Conservation (phyloP, 2,797 vertebrate genomes). For the Delichon dasypus region DNA sequence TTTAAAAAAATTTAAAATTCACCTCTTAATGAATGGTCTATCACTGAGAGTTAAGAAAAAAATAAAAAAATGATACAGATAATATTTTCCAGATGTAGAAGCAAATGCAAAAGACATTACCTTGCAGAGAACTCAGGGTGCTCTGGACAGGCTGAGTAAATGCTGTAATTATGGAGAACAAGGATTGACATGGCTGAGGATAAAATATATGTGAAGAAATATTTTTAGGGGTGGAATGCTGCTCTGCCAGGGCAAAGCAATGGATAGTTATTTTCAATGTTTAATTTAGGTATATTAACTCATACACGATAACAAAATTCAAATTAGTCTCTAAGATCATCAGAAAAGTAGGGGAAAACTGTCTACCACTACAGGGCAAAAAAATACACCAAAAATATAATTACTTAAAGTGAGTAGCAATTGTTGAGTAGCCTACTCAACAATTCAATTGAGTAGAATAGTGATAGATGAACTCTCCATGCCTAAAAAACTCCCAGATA, state of each 20-base stretch:
- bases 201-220: too few species aligned
- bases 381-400: background rate
- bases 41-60: background rate
- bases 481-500: background rate
- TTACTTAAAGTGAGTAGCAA: background rate
- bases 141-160: background rate
- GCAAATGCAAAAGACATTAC: background rate
- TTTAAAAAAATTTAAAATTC: background rate
- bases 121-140: background rate
- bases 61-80: background rate
- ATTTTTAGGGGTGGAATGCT: background rate
- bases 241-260: background rate
- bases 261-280: background rate
- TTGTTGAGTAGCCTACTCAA: background rate
- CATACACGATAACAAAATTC: background rate
- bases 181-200: too few species aligned
- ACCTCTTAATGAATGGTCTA: background rate
- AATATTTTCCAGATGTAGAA: background rate
- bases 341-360: background rate
- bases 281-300: background rate
- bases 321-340: background rate
- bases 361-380: background rate
- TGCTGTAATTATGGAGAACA: too few species aligned
- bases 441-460: background rate
- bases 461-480: background rate